Conservation (phyloP, 2,888 invertebrate genomes). For the Amiota mariae region DNA sequence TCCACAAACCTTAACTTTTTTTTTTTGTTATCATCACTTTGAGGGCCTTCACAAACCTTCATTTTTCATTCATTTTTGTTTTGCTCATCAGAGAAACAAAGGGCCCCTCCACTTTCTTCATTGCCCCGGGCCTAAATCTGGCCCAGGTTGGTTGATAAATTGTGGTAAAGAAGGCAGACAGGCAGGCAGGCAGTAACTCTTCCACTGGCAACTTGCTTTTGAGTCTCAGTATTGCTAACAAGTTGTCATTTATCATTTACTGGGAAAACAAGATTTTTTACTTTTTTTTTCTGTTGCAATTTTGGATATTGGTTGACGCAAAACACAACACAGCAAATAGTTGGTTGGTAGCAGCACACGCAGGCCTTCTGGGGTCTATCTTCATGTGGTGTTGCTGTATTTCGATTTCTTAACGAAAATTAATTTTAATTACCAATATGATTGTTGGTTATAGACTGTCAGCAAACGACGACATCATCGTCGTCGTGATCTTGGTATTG, state of each 20-base stretch:
- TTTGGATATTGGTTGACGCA: background rate
- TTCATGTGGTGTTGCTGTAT: conserved; percentile 6
- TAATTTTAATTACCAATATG: conserved; percentile 59
- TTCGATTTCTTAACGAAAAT: conserved; percentile 42
- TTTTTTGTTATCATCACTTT: too few relatives aligned
- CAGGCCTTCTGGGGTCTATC: conserved; percentile 14
- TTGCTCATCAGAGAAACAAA: too few relatives aligned
- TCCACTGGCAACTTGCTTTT: conserved; percentile 56
- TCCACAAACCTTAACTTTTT: too few relatives aligned
- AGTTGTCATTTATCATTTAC: conserved; percentile 62
- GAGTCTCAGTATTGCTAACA: conserved; percentile 49
- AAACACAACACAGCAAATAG: conserved; percentile 31
- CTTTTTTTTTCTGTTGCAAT: background rate
- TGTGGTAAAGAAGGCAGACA: too few relatives aligned
- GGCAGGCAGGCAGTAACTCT: conserved; percentile 18
- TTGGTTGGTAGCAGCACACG: conserved; percentile 7
- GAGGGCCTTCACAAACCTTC: too few relatives aligned
- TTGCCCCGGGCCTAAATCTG: too few relatives aligned
- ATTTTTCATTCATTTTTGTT: too few relatives aligned
- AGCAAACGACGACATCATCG: background rate
- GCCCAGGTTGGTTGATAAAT: too few relatives aligned
- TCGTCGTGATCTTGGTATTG: background rate
- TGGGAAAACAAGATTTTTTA: conserved; percentile 58
- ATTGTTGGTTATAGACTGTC: conserved; percentile 31
- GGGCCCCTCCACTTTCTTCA: too few relatives aligned